Conservation (phyloP, 2,797 vertebrate genomes). For the Tragelaphus eurycerus region DNA sequence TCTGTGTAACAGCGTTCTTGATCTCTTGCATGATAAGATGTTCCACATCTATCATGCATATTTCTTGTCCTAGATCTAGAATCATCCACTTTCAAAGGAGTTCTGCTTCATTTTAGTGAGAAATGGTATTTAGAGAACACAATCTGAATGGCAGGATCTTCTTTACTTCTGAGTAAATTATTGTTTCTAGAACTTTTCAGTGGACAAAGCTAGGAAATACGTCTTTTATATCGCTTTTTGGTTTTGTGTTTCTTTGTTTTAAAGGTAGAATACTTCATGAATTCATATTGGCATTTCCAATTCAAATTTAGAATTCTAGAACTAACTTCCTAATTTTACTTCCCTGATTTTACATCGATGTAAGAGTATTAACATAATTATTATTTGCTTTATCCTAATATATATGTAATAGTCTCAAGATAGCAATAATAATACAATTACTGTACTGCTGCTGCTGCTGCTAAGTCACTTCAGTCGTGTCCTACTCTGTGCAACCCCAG, state of each 20-base stretch:
- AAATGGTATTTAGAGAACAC: neutral
- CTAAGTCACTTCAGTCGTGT: too few relatives aligned
- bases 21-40: neutral
- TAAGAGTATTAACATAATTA: slow-evolving; percentile 1
- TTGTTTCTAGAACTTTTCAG: neutral
- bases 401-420: neutral
- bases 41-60: neutral
- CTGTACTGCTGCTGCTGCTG: neutral
- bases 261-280: neutral
- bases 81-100: neutral
- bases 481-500: too few relatives aligned
- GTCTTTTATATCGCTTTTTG: neutral
- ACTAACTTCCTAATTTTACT: neutral
- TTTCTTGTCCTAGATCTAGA: neutral
- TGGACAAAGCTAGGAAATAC: neutral
- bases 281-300: neutral
- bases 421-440: neutral
- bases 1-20: neutral
- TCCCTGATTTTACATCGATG: neutral
- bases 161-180: neutral
- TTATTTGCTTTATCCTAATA: neutral
- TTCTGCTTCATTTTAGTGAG: neutral
- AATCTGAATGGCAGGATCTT: neutral
- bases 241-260: neutral
- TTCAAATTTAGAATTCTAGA: neutral